These are phyloP conservation scores for Hestina assimilis DNA, from an alignment of 1,140 invertebrate genomes.

Conservation along the genomic window DNA sequence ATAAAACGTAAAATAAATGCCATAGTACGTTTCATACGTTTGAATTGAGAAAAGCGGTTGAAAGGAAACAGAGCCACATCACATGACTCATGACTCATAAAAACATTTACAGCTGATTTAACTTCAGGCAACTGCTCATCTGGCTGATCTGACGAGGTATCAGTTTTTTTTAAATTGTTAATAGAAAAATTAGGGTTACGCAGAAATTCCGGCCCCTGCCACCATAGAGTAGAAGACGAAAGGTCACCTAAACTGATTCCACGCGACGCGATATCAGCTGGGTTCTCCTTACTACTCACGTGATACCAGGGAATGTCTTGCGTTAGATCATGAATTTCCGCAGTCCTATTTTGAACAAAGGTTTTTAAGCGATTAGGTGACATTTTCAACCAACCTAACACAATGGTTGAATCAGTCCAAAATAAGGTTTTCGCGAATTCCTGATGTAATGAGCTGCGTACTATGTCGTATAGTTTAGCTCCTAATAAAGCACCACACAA, in stretches of 20 bases:
- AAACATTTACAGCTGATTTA: not conserved
- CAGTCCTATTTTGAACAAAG: conserved; percentile 20
- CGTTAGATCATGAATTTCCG: conserved; percentile 20
- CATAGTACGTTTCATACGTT: conserved; percentile 6
- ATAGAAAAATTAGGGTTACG: not conserved
- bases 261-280: conserved; percentile 18
- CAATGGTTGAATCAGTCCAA: conserved; percentile 18
- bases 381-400: conserved; percentile 21
- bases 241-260: not conserved
- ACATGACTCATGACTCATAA: not conserved
- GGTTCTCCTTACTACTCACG: conserved; percentile 13
- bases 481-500: conserved; percentile 9
- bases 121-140: not conserved
- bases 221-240: conserved; percentile 2
- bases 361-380: conserved; percentile 18
- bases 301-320: conserved; percentile 8
- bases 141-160: too few relatives aligned
- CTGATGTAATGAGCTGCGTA: not conserved
- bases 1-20: conserved; percentile 17
- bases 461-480: conserved; percentile 10
- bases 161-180: too few relatives aligned
- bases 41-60: not conserved
- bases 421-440: not conserved
- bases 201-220: conserved; percentile 13
- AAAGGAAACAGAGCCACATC: not conserved